phyloP scores from a whole-genome alignment of 1,140 invertebrate species.

The Lasaia peninsularis region DNA sequence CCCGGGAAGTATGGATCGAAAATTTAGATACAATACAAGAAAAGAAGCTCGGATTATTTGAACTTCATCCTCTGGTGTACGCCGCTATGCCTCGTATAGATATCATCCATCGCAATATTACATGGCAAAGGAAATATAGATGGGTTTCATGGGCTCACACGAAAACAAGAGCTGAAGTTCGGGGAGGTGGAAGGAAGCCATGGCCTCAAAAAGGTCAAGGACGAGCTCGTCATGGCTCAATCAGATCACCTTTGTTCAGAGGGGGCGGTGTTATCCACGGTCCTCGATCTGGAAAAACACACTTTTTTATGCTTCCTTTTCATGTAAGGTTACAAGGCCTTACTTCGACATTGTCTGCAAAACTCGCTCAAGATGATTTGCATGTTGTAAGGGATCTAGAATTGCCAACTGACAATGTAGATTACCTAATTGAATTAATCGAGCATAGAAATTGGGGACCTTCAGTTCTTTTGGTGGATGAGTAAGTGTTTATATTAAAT shows the following conservation, averaged over 20 bases:
- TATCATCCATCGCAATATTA: conserved; percentile 90
- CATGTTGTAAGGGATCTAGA: conserved; percentile 93
- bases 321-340: conserved; percentile 87
- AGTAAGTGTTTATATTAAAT: conserved; percentile 78
- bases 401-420: conserved; percentile 88
- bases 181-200: conserved; percentile 93
- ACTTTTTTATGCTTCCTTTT: conserved; percentile 96
- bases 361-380: conserved; percentile 96
- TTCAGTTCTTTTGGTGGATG: conserved; percentile 95
- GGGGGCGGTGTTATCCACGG: conserved; percentile 92
- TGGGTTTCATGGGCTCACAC: conserved; percentile 86
- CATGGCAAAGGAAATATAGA: conserved; percentile 93
- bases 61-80: conserved; percentile 94
- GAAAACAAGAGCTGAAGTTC: conserved; percentile 88
- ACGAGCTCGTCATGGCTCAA: conserved; percentile 92
- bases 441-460: conserved; percentile 94
- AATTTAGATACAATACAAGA: conserved; percentile 89
- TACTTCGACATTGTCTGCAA: conserved; percentile 89
- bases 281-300: conserved; percentile 90
- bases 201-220: conserved; percentile 97
- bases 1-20: conserved; percentile 94
- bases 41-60: conserved; percentile 89
- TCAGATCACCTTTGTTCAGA: conserved; percentile 90
- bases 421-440: conserved; percentile 88
- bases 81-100: conserved; percentile 91